Evolutionary conservation across 1,140 invertebrate genomes (phyloP), one percentile per base, ranked within the genome.

Genomic region (Drosophila auraria): DNA sequence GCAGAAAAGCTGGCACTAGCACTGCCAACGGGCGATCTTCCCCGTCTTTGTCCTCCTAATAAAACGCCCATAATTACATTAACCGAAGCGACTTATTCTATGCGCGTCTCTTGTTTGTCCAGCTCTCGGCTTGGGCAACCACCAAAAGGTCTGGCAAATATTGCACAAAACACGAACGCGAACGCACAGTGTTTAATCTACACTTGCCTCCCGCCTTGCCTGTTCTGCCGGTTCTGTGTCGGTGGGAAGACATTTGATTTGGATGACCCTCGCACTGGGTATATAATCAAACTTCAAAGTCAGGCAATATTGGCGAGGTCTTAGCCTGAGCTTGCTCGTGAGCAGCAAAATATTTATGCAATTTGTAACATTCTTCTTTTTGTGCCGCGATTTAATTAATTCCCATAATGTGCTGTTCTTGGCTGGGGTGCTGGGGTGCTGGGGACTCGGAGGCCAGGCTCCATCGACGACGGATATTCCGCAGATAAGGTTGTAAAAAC

Each of bases 281-380:
- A 82, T 86, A 84, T 80, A 83, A 87, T 87, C 77, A 83, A 76
- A 89, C 56, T 81, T 87, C 86, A 87, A 89, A 89, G 86, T 75
- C 86, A 90, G 83, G 65, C 86, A 74, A 83, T 70, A 64, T 87
- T 78, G 82, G 65, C 76, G 72, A 86, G 76, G 86, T 87, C 70
- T 60, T 69, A 42, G 58, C 42, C 17, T 8, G 49, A 36, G 47
- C 20, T 42, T 25, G 47, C 20, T 42, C 30, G 44, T 63, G 27
- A 50, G 62, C 30, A 59, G 42, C 57, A 78, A 80, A 64, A 68
- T 81, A 70, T 83, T 83, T 87, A 65, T 79, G 72, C 76, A 65
- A 87, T 70, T 66, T 69, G 69, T 75, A 66, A 49, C 64, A 58
- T 79, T 65, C 58, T 79, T 65, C 50, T 63, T 53, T 57, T 42